Evolutionary conservation across 2,797 vertebrate species (phyloP).

Genomic region (Meriones psammophilus): DNA sequence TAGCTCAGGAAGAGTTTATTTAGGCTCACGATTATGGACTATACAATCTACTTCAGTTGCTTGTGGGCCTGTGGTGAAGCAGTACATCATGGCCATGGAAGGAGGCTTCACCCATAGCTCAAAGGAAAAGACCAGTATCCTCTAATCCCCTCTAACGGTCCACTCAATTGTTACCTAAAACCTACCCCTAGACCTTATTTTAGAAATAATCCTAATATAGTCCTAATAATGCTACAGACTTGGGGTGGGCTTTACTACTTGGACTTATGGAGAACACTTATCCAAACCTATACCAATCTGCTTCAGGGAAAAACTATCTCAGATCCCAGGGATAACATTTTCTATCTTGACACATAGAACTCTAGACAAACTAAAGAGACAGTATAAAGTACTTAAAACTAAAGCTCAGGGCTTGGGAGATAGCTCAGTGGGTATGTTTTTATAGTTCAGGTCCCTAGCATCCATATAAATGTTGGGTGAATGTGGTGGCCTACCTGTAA

Average conservation of each 20-base stretch:
- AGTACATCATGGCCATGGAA: background rate
- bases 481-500: background rate
- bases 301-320: background rate
- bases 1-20: background rate
- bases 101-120: background rate
- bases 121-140: background rate
- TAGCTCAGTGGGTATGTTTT: background rate
- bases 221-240: background rate
- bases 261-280: background rate
- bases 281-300: background rate
- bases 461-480: background rate
- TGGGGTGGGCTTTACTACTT: background rate
- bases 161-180: background rate
- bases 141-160: background rate
- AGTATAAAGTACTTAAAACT: background rate
- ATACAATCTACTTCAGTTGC: no score
- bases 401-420: background rate
- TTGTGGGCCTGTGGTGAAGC: background rate
- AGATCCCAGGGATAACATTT: constrained; percentile 11
- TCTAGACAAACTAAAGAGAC: constrained; percentile 15
- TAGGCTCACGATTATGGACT: background rate
- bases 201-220: background rate
- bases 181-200: no score
- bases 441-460: background rate
- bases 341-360: constrained; percentile 4